Evolutionary conservation across 1,140 invertebrate genomes (phyloP).

Genomic region (Penaeus indicus): DNA sequence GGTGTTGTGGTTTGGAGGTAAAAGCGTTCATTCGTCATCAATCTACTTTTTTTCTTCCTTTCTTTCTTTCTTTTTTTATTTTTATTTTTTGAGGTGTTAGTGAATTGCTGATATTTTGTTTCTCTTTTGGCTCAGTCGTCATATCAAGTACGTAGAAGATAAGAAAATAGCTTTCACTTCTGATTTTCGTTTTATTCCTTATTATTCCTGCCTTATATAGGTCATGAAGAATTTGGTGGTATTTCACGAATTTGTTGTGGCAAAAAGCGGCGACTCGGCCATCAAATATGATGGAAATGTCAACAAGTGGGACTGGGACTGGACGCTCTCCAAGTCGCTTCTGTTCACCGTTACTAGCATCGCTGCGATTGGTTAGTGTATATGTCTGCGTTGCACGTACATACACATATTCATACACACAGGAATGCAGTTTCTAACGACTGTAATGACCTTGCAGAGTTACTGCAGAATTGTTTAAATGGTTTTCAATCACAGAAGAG

Average conservation of each 20-base stretch:
- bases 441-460: neutral
- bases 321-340: slow-evolving; percentile 68
- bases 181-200: neutral
- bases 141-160: neutral
- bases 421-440: neutral
- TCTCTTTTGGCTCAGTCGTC: too few relatives aligned
- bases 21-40: too few relatives aligned
- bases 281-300: slow-evolving; percentile 67
- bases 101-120: neutral
- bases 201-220: slow-evolving; percentile 12
- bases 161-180: neutral
- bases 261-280: slow-evolving; percentile 50
- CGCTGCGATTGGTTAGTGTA: slow-evolving; percentile 67
- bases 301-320: slow-evolving; percentile 67
- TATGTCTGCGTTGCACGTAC: neutral
- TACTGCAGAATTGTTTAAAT: too few relatives aligned
- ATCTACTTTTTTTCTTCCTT: too few relatives aligned
- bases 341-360: slow-evolving; percentile 68
- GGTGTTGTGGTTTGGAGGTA: neutral
- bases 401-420: neutral
- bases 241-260: slow-evolving; percentile 67
- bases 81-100: neutral
- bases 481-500: too few relatives aligned
- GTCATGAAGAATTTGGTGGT: slow-evolving; percentile 62
- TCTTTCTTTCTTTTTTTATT: too few relatives aligned